Conservation (phyloP, 2,797 vertebrate species). For the Chrosomus eos region DNA sequence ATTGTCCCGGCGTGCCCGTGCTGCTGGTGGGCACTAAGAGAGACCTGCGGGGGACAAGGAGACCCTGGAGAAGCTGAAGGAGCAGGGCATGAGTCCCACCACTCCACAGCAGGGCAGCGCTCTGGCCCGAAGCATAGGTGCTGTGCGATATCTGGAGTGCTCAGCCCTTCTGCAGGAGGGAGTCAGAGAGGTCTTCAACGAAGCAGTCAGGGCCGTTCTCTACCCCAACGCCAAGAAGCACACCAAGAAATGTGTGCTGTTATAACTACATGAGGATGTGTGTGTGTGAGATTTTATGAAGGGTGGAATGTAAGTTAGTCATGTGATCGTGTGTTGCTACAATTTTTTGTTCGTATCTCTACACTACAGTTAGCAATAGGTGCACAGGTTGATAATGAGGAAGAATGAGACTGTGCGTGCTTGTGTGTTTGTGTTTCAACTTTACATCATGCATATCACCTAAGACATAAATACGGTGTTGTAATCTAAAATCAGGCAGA, state of each 20-base stretch:
- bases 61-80: constrained; percentile 82
- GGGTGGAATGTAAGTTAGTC: constrained; percentile 34
- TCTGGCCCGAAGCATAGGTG: constrained; percentile 79
- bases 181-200: constrained; percentile 79
- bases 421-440: constrained; percentile 40
- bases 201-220: constrained; percentile 81
- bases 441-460: constrained; percentile 26
- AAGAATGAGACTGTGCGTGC: constrained; percentile 6
- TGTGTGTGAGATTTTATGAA: constrained; percentile 38
- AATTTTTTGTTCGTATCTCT: constrained; percentile 31
- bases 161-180: constrained; percentile 81
- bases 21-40: constrained; percentile 83
- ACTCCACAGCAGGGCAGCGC: constrained; percentile 80
- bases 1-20: constrained; percentile 81
- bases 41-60: constrained; percentile 80
- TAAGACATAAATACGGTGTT: constrained; percentile 20
- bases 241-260: constrained; percentile 78
- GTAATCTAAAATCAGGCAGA: constrained; percentile 1
- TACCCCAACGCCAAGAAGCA: constrained; percentile 83
- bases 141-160: constrained; percentile 84
- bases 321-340: constrained; percentile 24
- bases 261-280: constrained; percentile 67
- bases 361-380: constrained; percentile 41
- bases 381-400: constrained; percentile 29
- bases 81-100: constrained; percentile 80